These are phyloP conservation scores for Schrankia costaestrigalis DNA, from an alignment of 2,888 invertebrate genomes.

Conservation along the genomic window DNA sequence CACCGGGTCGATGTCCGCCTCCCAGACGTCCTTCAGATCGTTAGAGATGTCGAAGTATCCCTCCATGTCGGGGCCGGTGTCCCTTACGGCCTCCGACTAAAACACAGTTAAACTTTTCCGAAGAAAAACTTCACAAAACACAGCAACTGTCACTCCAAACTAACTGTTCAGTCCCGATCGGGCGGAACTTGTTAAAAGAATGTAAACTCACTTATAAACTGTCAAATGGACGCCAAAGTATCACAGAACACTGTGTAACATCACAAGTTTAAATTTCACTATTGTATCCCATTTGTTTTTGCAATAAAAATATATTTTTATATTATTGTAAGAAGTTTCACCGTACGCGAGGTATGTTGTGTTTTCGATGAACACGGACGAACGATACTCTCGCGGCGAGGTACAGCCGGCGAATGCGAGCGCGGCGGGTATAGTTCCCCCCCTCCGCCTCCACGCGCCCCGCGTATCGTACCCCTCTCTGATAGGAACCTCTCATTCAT, in stretches of 20 bases:
- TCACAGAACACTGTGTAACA: slow-evolving; percentile 62
- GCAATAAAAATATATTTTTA: slow-evolving; percentile 50
- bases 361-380: slow-evolving; percentile 23
- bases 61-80: slow-evolving; percentile 82
- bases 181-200: slow-evolving; percentile 46
- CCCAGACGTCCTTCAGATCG: slow-evolving; percentile 90
- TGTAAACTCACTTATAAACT: slow-evolving; percentile 48
- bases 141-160: slow-evolving; percentile 62
- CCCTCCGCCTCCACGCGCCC: slow-evolving; percentile 30
- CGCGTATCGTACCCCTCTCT: slow-evolving; percentile 23
- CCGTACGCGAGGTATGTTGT: slow-evolving; percentile 63
- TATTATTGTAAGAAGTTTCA: slow-evolving; percentile 65
- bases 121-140: slow-evolving; percentile 54
- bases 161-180: slow-evolving; percentile 49
- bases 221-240: slow-evolving; percentile 30
- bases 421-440: slow-evolving; percentile 34
- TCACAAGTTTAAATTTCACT: slow-evolving; percentile 73
- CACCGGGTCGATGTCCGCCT: slow-evolving; percentile 91
- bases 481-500: slow-evolving; percentile 64
- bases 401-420: slow-evolving; percentile 66
- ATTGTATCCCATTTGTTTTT: slow-evolving; percentile 71
- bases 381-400: slow-evolving; percentile 50
- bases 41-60: slow-evolving; percentile 87
- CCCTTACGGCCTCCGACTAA: slow-evolving; percentile 60
- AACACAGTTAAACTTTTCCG: slow-evolving; percentile 48